phyloP scores from a whole-genome alignment of 2,113 vertebrate species.

The Rattus rattus region DNA sequence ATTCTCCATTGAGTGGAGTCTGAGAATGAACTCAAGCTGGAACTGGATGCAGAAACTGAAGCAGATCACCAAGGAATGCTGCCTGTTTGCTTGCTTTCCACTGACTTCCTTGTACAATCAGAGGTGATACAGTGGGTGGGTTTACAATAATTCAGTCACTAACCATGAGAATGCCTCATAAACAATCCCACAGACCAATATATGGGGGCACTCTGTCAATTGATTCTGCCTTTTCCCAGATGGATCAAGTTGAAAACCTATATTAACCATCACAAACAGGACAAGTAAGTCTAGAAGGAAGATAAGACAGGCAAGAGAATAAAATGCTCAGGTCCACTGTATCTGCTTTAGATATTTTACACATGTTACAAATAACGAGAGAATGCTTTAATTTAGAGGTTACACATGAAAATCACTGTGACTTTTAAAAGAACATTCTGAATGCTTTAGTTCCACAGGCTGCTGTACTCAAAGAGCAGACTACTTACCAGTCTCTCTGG shows the following conservation, averaged over 20 bases:
- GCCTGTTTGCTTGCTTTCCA: background rate
- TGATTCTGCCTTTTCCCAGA: background rate
- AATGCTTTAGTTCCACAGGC: background rate
- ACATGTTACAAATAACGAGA: background rate
- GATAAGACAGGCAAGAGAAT: background rate
- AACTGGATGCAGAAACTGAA: background rate
- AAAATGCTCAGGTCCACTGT: background rate
- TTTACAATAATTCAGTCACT: background rate
- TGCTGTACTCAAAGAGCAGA: background rate
- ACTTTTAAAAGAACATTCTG: background rate
- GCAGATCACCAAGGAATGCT: background rate
- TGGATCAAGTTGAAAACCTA: too few species aligned
- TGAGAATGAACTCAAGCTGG: background rate
- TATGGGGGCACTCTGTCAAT: background rate
- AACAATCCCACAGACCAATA: background rate
- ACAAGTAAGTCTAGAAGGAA: background rate
- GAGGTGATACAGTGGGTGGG: background rate
- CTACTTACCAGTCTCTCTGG: background rate
- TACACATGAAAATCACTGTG: background rate
- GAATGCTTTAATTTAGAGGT: background rate
- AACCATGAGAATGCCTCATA: background rate
- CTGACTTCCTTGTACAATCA: background rate
- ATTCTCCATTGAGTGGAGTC: background rate
- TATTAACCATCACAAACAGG: background rate
- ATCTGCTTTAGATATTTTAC: background rate